Conservation (phyloP, 2,888 invertebrate species). For the Mythimna ferrago region DNA sequence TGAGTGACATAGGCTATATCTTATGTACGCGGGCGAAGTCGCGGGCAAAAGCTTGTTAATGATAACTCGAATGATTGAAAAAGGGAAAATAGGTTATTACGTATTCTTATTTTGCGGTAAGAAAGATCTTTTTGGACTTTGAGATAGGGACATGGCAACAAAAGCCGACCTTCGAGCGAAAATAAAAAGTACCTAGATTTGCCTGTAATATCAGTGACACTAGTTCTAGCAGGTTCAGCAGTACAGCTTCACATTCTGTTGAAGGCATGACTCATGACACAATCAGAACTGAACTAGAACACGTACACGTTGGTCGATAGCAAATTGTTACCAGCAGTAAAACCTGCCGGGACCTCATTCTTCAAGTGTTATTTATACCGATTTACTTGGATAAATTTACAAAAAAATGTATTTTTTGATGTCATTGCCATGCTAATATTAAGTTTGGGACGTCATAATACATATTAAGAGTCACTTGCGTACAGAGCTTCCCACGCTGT, state of each 20-base stretch:
- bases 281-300: background rate
- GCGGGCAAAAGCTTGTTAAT: too few relatives aligned
- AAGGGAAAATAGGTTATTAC: too few relatives aligned
- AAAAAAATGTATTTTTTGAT: background rate
- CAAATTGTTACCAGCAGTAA: background rate
- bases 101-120: too few relatives aligned
- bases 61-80: too few relatives aligned
- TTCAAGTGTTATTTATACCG: background rate
- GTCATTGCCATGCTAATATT: slow-evolving; percentile 19
- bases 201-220: background rate
- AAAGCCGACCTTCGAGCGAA: too few relatives aligned
- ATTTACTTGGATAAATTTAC: background rate
- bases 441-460: background rate
- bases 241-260: too few relatives aligned
- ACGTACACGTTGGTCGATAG: background rate
- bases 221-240: background rate
- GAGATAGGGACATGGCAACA: too few relatives aligned
- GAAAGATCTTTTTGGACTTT: too few relatives aligned
- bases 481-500: slow-evolving; percentile 11
- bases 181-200: background rate
- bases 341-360: background rate
- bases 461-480: slow-evolving; percentile 12
- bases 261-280: background rate
- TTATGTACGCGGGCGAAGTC: too few relatives aligned
- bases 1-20: too few relatives aligned